Base-by-base conservation (phyloP, 2,888 invertebrate species). In the Polia nebulosa region DNA sequence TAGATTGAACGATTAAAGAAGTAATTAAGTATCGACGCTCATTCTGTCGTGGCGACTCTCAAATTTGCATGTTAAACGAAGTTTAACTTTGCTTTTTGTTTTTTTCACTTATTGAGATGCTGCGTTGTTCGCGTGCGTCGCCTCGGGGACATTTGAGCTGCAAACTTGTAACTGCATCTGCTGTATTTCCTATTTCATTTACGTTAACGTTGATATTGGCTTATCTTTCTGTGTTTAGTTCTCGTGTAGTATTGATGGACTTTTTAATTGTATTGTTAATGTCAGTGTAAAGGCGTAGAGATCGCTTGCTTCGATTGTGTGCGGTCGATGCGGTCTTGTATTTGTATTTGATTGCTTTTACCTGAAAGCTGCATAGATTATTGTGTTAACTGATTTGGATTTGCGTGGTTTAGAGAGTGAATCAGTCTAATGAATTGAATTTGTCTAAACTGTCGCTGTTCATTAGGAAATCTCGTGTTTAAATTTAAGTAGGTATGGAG, bases 21-120 rank as follows among this genome's bases (percentile, higher is more conserved):
- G 95, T 95, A 95, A 95, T 95, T 95, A 95, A 95, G 95, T 95
- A 95, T 95, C 92, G 92, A 93, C 94, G 93, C 92, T 93, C 93
- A 94, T 95, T 94, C 94, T 93, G 95, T 95, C 94, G 90, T 89
- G 91, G 93, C 86, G 90, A 93, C 93, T 95, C 91, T 95, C 94
- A 95, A 95, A 95, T 95, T 95, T 95, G 95, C 95, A 95, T 95
- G 95, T 95, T 95, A 95, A 95, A 95, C 95, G 95, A 95, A 95
- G 94, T 93, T 93, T 91, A 90, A 87, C 91, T 94, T 91, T 88
- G 87, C 78, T 92, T 93, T 94, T 95, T 92, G 91, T 95, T 95
- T 93, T 94, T 89, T 88, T 87, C 88, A 90, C 90, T 92, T 94
- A 94, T 94, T 94, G 93, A 95, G 95, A 94, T 92, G 92, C 90